A percentile compares a stretch with the other conserved stretches of the same genome.
These are phyloP conservation scores for Adrianichthys oophorus DNA, from an alignment of 2,797 vertebrate genomes.

Conservation along the genomic window DNA sequence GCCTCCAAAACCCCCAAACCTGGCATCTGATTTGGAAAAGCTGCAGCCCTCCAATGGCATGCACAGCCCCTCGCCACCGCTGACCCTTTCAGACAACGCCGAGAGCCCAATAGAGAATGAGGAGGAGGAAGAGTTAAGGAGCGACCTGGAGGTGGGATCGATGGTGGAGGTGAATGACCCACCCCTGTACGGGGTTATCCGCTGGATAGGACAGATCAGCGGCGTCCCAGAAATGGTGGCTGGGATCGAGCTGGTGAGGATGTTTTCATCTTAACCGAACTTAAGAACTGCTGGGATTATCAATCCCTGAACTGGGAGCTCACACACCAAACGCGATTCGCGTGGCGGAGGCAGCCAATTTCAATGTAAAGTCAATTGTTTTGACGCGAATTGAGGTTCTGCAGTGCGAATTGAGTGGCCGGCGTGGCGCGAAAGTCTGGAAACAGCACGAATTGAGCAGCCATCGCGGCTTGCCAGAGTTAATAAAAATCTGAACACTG, in stretches of 20 bases:
- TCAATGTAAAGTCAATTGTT: too few species aligned
- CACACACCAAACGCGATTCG: too few species aligned
- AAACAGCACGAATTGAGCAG: too few species aligned
- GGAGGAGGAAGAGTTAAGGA: slow-evolving; percentile 14
- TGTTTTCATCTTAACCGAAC: neutral
- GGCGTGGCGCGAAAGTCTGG: too few species aligned
- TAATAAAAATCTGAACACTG: too few species aligned
- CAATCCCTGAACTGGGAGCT: too few species aligned
- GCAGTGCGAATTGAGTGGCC: too few species aligned
- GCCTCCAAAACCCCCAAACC: slow-evolving; percentile 46
- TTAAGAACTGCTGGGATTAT: too few species aligned
- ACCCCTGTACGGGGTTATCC: slow-evolving; percentile 83
- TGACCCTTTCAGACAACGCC: slow-evolving; percentile 1
- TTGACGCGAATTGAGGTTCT: too few species aligned
- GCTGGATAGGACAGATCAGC: slow-evolving; percentile 79
- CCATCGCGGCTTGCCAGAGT: too few species aligned
- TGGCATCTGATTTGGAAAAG: neutral
- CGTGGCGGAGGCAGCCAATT: too few species aligned
- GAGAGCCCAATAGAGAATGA: slow-evolving; percentile 2
- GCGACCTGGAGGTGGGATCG: slow-evolving; percentile 77
- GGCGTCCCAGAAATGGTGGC: slow-evolving; percentile 72
- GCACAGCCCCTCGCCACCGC: slow-evolving; percentile 46
- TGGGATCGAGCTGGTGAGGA: slow-evolving; percentile 82
- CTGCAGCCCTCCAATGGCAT: slow-evolving; percentile 39
- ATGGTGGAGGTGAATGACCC: slow-evolving; percentile 87